Evolutionary conservation across 1,140 invertebrate species (phyloP).

Genomic region (Bombus pascuorum): DNA sequence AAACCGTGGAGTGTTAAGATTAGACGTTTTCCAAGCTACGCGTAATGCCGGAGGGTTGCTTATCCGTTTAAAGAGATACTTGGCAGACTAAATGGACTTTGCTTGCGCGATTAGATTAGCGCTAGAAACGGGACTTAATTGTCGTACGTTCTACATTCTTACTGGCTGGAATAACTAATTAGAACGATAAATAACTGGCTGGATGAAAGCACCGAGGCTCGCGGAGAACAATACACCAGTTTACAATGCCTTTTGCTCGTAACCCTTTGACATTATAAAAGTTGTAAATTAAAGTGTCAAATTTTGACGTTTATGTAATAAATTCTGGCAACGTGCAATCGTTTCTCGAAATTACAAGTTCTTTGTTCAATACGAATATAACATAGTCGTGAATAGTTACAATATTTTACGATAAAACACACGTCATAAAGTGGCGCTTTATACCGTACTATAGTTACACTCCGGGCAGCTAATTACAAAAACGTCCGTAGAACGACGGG

Average conservation of each 20-base stretch:
- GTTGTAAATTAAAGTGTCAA: background rate
- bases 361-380: background rate
- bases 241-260: background rate
- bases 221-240: background rate
- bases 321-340: too few species aligned
- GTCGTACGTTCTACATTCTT: conserved; percentile 7
- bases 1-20: conserved; percentile 28
- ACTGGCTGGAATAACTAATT: conserved; percentile 19
- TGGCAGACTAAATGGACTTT: conserved; percentile 41
- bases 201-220: background rate
- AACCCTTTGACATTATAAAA: background rate
- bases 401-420: background rate
- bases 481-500: background rate
- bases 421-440: background rate
- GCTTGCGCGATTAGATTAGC: conserved; percentile 41
- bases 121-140: conserved; percentile 37
- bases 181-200: conserved; percentile 7
- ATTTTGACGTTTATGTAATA: too few species aligned
- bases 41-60: conserved; percentile 22
- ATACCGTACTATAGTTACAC: too few species aligned
- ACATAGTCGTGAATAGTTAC: background rate
- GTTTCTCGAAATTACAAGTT: background rate
- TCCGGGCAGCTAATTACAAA: conserved; percentile 3
- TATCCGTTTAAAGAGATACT: conserved; percentile 47
- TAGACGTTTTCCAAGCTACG: conserved; percentile 31